phyloP scores from a whole-genome alignment of 2,888 invertebrate genomes.

The Ditylenchus weischeri region DNA sequence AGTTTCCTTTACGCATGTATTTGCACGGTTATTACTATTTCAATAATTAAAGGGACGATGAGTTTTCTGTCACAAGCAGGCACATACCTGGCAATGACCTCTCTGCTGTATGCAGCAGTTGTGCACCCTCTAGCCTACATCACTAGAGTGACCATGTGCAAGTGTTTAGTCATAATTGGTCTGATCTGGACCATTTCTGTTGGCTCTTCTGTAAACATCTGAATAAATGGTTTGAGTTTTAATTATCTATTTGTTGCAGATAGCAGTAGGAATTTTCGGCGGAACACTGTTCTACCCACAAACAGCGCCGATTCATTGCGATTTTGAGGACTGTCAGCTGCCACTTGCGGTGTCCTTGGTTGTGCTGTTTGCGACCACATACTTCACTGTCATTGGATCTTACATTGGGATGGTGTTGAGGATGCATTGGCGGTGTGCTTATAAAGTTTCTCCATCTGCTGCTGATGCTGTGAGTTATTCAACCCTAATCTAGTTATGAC shows the following conservation, averaged over 20 bases:
- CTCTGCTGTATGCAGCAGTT: constrained; percentile 51
- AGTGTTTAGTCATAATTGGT: constrained; percentile 40
- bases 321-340: constrained; percentile 42
- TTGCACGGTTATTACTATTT: too few relatives aligned
- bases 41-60: constrained; percentile 30
- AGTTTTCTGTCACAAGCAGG: constrained; percentile 48
- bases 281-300: constrained; percentile 53
- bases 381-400: constrained; percentile 42
- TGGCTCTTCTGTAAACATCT: constrained; percentile 38
- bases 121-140: constrained; percentile 48
- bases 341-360: constrained; percentile 46
- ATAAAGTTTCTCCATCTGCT: too few relatives aligned
- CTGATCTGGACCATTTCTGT: constrained; percentile 46
- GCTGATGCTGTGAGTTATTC: too few relatives aligned
- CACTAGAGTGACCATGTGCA: constrained; percentile 36
- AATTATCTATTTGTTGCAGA: constrained; percentile 30
- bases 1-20: too few relatives aligned
- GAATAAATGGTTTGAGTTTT: background rate
- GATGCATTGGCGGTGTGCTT: constrained; percentile 21
- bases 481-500: too few relatives aligned
- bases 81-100: constrained; percentile 45
- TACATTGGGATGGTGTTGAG: constrained; percentile 43
- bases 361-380: constrained; percentile 40
- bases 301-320: constrained; percentile 48
- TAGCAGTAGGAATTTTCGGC: constrained; percentile 47